Conservation (phyloP, 2,888 invertebrate genomes). For the Melikaiella ostensackeni region DNA sequence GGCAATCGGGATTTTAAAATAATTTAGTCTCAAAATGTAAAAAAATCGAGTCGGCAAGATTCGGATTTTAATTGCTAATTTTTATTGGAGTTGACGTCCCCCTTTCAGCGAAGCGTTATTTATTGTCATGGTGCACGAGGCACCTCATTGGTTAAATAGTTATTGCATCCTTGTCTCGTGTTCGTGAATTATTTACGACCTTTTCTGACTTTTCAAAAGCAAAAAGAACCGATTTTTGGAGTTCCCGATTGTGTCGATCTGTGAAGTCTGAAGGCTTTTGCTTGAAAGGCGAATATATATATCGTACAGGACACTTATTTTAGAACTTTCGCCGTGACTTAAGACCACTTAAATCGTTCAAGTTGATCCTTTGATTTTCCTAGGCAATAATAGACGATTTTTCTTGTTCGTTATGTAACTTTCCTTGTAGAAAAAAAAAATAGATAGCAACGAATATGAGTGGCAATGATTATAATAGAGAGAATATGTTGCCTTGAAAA, state of each 20-base stretch:
- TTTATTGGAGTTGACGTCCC: conserved; percentile 34
- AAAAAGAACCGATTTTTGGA: conserved; percentile 28
- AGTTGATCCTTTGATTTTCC: conserved; percentile 33
- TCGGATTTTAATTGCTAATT: neutral
- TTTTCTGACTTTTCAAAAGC: conserved; percentile 7
- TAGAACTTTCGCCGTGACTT: conserved; percentile 73
- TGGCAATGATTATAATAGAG: conserved; percentile 28
- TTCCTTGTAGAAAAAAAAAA: conserved; percentile 36
- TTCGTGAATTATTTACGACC: conserved; percentile 32
- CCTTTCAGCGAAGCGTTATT: conserved; percentile 37
- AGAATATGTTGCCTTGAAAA: conserved; percentile 18
- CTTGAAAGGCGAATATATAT: conserved; percentile 28
- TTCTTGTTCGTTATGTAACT: conserved; percentile 40
- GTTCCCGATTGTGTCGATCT: conserved; percentile 30
- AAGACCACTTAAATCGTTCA: conserved; percentile 65
- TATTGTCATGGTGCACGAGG: conserved; percentile 40
- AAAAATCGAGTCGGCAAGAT: neutral
- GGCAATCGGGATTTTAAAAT: conserved; percentile 1
- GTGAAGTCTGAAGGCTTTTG: conserved; percentile 35
- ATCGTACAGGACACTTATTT: conserved; percentile 39
- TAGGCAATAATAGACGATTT: conserved; percentile 38
- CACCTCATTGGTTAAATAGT: conserved; percentile 40
- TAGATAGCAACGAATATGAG: conserved; percentile 36
- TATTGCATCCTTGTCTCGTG: conserved; percentile 33
- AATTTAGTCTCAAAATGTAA: neutral